Conservation (phyloP, 2,113 vertebrate species). For the Nestor notabilis region DNA sequence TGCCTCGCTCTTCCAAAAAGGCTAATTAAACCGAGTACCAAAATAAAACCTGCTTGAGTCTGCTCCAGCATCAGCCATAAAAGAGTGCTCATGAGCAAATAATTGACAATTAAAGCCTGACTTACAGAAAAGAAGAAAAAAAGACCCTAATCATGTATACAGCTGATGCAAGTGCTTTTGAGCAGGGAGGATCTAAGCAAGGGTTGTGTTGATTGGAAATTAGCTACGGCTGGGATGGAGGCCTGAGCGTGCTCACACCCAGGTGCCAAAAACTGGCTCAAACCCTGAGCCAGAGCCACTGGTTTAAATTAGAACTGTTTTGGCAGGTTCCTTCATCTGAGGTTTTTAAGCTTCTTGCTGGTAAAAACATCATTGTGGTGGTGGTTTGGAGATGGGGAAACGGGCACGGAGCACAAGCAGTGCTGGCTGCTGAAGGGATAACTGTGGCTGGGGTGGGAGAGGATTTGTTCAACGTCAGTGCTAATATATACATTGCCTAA, state of each 20-base stretch:
- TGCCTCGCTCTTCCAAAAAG: constrained; percentile 13
- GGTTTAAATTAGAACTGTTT: background rate
- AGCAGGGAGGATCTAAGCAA: background rate
- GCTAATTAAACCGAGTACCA: constrained; percentile 58
- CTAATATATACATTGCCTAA: background rate
- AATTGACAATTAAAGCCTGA: constrained; percentile 23
- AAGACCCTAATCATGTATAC: background rate
- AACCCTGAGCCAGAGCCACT: background rate
- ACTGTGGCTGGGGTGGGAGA: background rate
- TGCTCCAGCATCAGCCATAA: background rate
- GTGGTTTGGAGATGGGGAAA: background rate
- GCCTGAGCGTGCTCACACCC: background rate
- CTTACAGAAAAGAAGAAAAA: background rate
- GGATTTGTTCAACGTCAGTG: background rate
- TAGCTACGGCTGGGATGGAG: background rate
- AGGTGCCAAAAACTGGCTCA: background rate
- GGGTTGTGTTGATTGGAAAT: background rate
- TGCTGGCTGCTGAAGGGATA: fast-evolving
- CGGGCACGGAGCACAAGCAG: background rate
- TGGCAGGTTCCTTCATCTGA: background rate
- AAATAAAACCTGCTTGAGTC: constrained; percentile 62
- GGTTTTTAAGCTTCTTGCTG: background rate
- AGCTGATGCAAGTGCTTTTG: background rate
- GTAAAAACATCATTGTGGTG: background rate
- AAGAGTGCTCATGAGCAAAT: constrained; percentile 18